Evolutionary conservation across 2,113 vertebrate species (phyloP).

Genomic region (Carlito syrichta): DNA sequence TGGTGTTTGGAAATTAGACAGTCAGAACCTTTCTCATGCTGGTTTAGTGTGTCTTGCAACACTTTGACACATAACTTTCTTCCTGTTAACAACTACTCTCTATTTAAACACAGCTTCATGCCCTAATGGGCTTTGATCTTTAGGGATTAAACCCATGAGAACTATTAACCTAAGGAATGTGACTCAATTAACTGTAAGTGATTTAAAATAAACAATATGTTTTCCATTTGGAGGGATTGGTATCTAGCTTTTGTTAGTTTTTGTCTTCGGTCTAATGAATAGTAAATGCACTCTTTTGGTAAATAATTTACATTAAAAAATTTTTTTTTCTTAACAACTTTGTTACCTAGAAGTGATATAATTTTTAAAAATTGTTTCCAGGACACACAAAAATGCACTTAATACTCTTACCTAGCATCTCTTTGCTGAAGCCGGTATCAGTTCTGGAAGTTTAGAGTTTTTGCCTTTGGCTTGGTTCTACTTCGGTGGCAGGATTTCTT

Average conservation of each 20-base stretch:
- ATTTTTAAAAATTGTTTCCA: neutral
- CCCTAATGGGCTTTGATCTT: slow-evolving; percentile 13
- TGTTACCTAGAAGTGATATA: neutral
- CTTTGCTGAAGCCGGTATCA: neutral
- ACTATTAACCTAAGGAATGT: slow-evolving; percentile 31
- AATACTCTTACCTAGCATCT: neutral
- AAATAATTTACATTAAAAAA: neutral
- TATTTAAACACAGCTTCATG: slow-evolving; percentile 25
- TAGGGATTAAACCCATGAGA: slow-evolving; percentile 28
- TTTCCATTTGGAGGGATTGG: neutral
- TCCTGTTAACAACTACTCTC: neutral
- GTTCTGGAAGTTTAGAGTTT: neutral
- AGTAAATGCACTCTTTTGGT: neutral
- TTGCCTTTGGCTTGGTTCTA: neutral
- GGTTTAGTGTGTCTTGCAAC: neutral
- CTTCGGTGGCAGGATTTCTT: neutral
- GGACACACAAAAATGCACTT: neutral
- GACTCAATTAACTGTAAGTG: slow-evolving; percentile 44
- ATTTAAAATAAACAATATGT: slow-evolving; percentile 35
- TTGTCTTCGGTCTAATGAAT: neutral
- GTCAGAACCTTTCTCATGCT: neutral
- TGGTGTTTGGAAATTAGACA: neutral
- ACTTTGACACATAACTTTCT: neutral
- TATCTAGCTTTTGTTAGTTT: neutral
- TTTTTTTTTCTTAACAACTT: neutral